Evolutionary conservation across 1,140 invertebrate species (phyloP), one percentile per base, ranked within the genome.

Genomic region (Semibalanus balanoides): DNA sequence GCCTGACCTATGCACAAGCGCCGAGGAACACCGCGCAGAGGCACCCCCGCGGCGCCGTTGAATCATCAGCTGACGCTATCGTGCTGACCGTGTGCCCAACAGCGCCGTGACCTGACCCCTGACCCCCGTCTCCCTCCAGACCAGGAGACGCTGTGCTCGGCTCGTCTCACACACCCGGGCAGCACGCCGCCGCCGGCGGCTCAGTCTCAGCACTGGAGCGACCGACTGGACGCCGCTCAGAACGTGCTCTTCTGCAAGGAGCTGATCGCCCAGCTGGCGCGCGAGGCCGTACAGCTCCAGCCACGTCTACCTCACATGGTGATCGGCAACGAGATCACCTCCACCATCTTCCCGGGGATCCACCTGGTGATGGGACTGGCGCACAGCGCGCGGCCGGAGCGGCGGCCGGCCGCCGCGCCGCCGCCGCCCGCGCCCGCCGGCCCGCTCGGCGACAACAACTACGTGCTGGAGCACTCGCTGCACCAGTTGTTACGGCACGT

Each of bases 211-310:
- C 90, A 93, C 82, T 99, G 96, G 96, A 94, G 97, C 80, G 92
- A 94, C 80, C 95, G 95, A 82, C 84, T 99, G 14, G 96, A 98
- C 84, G 92, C 93, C 0, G 96, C 96, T 0, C 96, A 99, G 82
- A 98, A 98, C 85, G 95, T 98, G 40, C 84, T 98, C 5, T 99
- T 97, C 84, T 98, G 96, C 83, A 98, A 98, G 86, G 96, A 99
- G 85, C 83, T 98, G 3, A 98, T 99, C 83, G 93, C 93, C 78
- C 93, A 97, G 82, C 85, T 99, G 43, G 95, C 96, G 0, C 90
- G 93, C 78, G 96, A 98, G 84, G 96, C 96, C 0, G 95, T 98
- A 7, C 93, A 97, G 80, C 83, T 96, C 0, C 92, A 95, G 81
- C 91, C 93, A 3, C 90, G 92, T 0, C 96, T 98, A 82, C 96